These are phyloP conservation scores for Zaprionus gabonicus DNA, from an alignment of 1,140 invertebrate genomes.

Conservation along the genomic window DNA sequence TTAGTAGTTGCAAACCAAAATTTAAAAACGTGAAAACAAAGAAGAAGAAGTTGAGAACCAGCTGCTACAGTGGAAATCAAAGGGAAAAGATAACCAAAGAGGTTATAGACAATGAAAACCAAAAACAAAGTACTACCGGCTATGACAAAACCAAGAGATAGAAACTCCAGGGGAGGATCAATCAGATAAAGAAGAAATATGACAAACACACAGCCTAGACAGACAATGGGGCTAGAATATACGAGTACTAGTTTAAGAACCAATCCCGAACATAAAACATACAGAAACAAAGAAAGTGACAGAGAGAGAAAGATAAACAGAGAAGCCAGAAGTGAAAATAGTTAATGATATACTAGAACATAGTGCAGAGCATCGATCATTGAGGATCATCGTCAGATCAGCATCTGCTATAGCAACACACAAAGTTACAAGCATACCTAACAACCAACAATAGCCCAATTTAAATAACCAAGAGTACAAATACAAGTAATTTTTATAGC, in stretches of 20 bases:
- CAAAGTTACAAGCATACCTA: slow-evolving; percentile 79
- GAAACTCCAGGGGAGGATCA: neutral
- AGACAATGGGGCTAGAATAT: slow-evolving; percentile 56
- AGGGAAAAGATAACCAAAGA: slow-evolving; percentile 8
- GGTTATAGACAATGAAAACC: slow-evolving; percentile 22
- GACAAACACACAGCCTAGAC: slow-evolving; percentile 54
- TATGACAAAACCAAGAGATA: slow-evolving; percentile 30
- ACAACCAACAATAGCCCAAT: slow-evolving; percentile 84
- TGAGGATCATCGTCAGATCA: slow-evolving; percentile 10
- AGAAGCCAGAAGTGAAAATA: slow-evolving; percentile 15
- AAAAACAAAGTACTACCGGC: slow-evolving; percentile 19
- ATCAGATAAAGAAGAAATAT: slow-evolving; percentile 14
- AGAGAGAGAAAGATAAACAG: slow-evolving; percentile 19
- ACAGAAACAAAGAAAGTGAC: slow-evolving; percentile 9
- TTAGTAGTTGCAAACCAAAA: slow-evolving; percentile 61
- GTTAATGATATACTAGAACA: slow-evolving; percentile 30
- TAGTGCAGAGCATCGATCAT: slow-evolving; percentile 34
- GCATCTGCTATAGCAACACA: slow-evolving; percentile 38
- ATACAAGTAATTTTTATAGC: slow-evolving; percentile 84
- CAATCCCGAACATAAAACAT: slow-evolving; percentile 33
- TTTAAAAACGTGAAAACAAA: slow-evolving; percentile 28
- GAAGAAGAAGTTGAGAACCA: slow-evolving; percentile 36
- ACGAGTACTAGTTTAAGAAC: slow-evolving; percentile 45
- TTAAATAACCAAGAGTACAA: slow-evolving; percentile 84
- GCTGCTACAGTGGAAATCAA: slow-evolving; percentile 58